phyloP scores from a whole-genome alignment of 2,888 invertebrate genomes.

The Thymelicus lineola region DNA sequence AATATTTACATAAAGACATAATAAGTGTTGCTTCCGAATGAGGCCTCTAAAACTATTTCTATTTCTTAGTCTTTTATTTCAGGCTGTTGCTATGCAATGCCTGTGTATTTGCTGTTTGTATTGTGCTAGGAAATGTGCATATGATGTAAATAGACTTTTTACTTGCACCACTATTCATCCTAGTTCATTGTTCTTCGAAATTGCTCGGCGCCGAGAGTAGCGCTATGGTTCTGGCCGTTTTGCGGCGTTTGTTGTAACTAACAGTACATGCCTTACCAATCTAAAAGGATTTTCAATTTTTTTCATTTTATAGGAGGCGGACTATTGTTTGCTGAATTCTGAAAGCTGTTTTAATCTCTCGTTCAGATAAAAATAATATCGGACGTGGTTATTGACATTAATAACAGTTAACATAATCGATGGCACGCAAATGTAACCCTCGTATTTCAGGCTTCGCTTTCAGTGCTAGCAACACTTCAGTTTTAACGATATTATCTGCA shows the following conservation, averaged over 20 bases:
- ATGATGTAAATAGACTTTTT: slow-evolving; percentile 80
- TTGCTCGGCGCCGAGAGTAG: slow-evolving; percentile 77
- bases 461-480: slow-evolving; percentile 53
- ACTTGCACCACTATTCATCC: slow-evolving; percentile 76
- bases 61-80: slow-evolving; percentile 26
- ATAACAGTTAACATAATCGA: slow-evolving; percentile 7
- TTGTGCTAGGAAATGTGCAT: slow-evolving; percentile 70
- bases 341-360: slow-evolving; percentile 34
- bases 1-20: slow-evolving; percentile 16
- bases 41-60: slow-evolving; percentile 8
- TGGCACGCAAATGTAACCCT: background rate
- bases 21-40: slow-evolving; percentile 18
- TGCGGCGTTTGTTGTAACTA: slow-evolving; percentile 62
- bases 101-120: slow-evolving; percentile 57
- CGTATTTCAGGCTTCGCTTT: slow-evolving; percentile 14
- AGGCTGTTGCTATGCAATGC: slow-evolving; percentile 53
- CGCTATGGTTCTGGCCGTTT: slow-evolving; percentile 68
- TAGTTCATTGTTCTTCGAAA: slow-evolving; percentile 80
- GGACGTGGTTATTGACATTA: slow-evolving; percentile 12
- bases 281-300: slow-evolving; percentile 49
- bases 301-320: slow-evolving; percentile 32
- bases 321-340: slow-evolving; percentile 40
- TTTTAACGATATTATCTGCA: slow-evolving; percentile 71
- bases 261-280: slow-evolving; percentile 55
- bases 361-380: slow-evolving; percentile 31